Evolutionary conservation across 2,888 invertebrate genomes (phyloP), one percentile per base, ranked within the genome.

Genomic region (Amphiduros pacificus): DNA sequence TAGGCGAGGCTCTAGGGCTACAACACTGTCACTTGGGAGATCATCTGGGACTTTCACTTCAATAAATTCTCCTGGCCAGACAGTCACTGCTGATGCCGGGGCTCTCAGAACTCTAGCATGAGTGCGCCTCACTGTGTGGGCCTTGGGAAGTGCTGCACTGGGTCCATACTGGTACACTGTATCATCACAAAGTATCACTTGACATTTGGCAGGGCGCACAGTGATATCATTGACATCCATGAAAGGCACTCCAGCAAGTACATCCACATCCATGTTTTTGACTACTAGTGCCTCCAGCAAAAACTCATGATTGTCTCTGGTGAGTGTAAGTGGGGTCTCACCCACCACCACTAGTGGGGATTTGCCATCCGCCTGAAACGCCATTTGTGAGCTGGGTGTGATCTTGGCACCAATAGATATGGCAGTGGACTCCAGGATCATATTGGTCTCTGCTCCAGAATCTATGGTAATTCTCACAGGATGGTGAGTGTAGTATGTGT

Each of bases 141-240:
- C n/a, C n/a, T n/a, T n/a, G n/a, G n/a, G n/a, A n/a, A n/a, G n/a
- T n/a, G n/a, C n/a, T n/a, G n/a, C n/a, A n/a, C n/a, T n/a, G n/a
- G n/a, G n/a, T n/a, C n/a, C n/a, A n/a, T n/a, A n/a, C n/a, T n/a
- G n/a, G 22, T 22, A 44, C 44, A 9, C n/a, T 5, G 24, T 9
- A 6, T 24, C 51, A 51, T 51, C 28, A 24, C 51, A 17, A 6
- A 51, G 9, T 22, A 22, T 22, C 4, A 68, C 59, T 52, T 61
- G 51, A 31, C 61, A 61, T 41, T 62, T 65, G 20, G 65, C 60
- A 3, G 67, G 66, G 17, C 67, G 61, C 22, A 69, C 51, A 9
- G 61, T 27, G 32, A 72, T 61, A 32, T 68, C 71, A 63, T 69
- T 72, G 9, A 2, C 11, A 27, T 55, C 56, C 67, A 72, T 71